phyloP scores from a whole-genome alignment of 1,140 invertebrate genomes.

The Mercenaria mercenaria region DNA sequence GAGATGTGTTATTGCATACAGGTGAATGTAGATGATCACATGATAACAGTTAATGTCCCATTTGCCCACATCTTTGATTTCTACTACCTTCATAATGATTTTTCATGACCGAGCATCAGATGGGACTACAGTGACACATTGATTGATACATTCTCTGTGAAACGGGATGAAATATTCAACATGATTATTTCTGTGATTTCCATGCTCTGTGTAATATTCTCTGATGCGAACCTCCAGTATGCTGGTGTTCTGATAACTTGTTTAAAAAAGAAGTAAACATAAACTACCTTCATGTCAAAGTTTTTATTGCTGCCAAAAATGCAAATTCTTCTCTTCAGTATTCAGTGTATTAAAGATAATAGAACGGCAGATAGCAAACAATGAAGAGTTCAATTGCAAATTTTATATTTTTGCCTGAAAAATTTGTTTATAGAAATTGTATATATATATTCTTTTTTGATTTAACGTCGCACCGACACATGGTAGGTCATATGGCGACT shows the following conservation, averaged over 20 bases:
- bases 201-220: background rate
- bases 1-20: constrained; percentile 2
- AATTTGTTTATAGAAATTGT: constrained; percentile 4
- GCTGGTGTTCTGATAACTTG: background rate
- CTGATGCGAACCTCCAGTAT: background rate
- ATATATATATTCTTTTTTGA: too few species aligned
- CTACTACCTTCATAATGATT: constrained; percentile 1
- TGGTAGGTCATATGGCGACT: too few species aligned
- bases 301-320: background rate
- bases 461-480: too few species aligned
- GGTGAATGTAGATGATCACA: background rate
- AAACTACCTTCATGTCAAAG: background rate
- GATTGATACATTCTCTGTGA: constrained; percentile 9
- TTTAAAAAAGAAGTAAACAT: background rate
- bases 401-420: background rate
- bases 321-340: background rate
- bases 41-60: constrained; percentile 22
- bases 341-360: too few species aligned
- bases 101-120: constrained; percentile 14
- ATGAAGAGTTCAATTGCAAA: constrained; percentile 5
- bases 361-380: background rate
- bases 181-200: background rate
- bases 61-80: constrained; percentile 31
- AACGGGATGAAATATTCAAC: constrained; percentile 9
- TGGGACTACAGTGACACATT: background rate